Percentiles rank a stretch among this genome's conserved stretches.
Evolutionary conservation across 2,888 invertebrate genomes (phyloP).

Genomic region (Eudasyphora cyanicolor): DNA sequence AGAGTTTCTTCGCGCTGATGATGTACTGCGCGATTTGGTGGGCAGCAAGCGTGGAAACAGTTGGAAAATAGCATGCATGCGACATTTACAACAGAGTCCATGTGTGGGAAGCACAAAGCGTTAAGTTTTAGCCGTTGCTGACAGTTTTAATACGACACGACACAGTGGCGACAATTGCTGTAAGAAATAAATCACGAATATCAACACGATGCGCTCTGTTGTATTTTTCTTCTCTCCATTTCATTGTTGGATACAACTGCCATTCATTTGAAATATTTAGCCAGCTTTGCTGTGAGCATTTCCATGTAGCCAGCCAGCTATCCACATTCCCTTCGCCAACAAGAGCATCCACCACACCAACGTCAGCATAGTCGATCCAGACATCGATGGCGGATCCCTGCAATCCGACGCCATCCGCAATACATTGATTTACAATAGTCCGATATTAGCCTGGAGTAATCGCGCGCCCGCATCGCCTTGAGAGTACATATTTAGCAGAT

Average conservation of each 20-base stretch:
- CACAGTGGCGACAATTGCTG: slow-evolving; percentile 67
- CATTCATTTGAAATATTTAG: slow-evolving; percentile 58
- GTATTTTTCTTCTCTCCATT: slow-evolving; percentile 43
- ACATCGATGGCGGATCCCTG: slow-evolving; percentile 40
- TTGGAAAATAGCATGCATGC: slow-evolving; percentile 78
- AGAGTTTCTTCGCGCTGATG: slow-evolving; percentile 48
- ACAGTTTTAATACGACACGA: slow-evolving; percentile 73
- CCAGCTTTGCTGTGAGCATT: slow-evolving; percentile 51
- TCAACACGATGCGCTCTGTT: slow-evolving; percentile 65
- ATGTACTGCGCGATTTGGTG: slow-evolving; percentile 73
- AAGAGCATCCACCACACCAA: slow-evolving; percentile 30
- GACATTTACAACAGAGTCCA: slow-evolving; percentile 72
- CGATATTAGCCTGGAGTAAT: slow-evolving; percentile 43
- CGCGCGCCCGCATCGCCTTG: neutral
- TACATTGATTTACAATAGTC: slow-evolving; percentile 59
- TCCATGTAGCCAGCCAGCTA: slow-evolving; percentile 40
- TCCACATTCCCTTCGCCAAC: slow-evolving; percentile 34
- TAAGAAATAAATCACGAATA: slow-evolving; percentile 74
- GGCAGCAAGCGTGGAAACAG: slow-evolving; percentile 80
- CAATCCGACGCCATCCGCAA: no score
- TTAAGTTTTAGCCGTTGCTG: slow-evolving; percentile 73
- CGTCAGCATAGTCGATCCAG: slow-evolving; percentile 13
- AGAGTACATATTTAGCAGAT: neutral
- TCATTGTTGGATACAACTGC: slow-evolving; percentile 52
- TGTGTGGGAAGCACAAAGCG: slow-evolving; percentile 70